Conservation (phyloP, 2,113 vertebrate genomes). For the Cinclus cinclus region DNA sequence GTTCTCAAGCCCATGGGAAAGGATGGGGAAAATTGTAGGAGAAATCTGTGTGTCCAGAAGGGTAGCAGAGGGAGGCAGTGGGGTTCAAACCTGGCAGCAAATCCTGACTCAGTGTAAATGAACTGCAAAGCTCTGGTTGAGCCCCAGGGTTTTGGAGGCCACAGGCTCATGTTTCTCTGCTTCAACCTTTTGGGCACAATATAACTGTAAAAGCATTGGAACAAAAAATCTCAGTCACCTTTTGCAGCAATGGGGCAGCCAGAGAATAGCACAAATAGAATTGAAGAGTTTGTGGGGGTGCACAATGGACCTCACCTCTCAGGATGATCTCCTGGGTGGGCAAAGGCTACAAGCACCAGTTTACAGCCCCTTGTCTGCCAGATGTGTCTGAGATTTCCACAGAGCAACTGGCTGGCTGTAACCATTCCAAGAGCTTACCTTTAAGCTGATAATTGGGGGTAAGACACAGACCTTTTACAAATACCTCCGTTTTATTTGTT, state of each 20-base stretch:
- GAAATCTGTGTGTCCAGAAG: neutral
- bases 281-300: neutral
- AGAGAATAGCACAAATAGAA: neutral
- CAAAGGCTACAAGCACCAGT: neutral
- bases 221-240: neutral
- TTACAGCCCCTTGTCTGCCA: neutral
- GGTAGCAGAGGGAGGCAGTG: neutral
- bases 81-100: neutral
- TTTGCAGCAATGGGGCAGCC: neutral
- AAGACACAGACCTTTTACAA: conserved; percentile 28
- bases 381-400: neutral
- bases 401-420: neutral
- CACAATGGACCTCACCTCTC: accelerated
- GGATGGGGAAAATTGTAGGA: neutral
- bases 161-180: neutral
- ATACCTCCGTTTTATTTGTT: neutral
- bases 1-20: neutral
- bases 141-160: neutral
- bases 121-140: neutral
- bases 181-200: neutral
- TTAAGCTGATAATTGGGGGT: conserved; percentile 8
- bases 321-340: neutral
- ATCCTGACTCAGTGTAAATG: neutral
- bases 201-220: neutral
- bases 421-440: neutral